phyloP scores from a whole-genome alignment of 2,888 invertebrate species.

The Monopis laevigella region DNA sequence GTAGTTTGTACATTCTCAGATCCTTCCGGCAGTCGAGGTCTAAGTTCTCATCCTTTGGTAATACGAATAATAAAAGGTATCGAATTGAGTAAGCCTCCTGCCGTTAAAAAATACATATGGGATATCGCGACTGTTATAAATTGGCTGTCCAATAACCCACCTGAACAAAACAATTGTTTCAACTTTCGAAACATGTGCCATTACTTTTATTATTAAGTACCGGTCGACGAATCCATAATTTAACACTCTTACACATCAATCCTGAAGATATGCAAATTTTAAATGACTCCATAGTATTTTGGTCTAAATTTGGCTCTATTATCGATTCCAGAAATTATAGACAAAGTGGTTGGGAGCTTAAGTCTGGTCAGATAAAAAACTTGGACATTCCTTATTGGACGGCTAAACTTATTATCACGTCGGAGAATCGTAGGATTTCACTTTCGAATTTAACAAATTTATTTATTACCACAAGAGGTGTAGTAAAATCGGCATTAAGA shows the following conservation, averaged over 20 bases:
- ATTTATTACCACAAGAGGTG: constrained; percentile 3
- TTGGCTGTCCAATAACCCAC: background rate
- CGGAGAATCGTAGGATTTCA: background rate
- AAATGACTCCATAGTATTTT: background rate
- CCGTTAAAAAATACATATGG: background rate
- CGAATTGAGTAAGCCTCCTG: background rate
- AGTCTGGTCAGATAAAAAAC: background rate
- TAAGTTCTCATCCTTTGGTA: background rate
- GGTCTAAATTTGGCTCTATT: constrained; percentile 9
- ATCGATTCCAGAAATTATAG: background rate
- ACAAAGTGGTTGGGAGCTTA: constrained; percentile 7
- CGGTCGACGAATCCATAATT: constrained; percentile 7
- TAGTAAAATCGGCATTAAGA: constrained; percentile 11
- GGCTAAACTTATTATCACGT: background rate
- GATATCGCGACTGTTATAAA: background rate
- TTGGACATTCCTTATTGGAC: background rate
- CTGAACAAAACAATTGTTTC: background rate
- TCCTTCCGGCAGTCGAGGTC: background rate
- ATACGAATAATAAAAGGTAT: background rate
- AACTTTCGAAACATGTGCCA: background rate
- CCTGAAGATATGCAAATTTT: background rate
- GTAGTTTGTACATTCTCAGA: background rate
- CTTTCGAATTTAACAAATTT: background rate
- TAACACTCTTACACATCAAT: background rate
- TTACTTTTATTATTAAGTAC: constrained; percentile 3